Evolutionary conservation across 1,140 invertebrate species (phyloP), one percentile per base, ranked within the genome.

Genomic region (Brachionus manjavacas): DNA sequence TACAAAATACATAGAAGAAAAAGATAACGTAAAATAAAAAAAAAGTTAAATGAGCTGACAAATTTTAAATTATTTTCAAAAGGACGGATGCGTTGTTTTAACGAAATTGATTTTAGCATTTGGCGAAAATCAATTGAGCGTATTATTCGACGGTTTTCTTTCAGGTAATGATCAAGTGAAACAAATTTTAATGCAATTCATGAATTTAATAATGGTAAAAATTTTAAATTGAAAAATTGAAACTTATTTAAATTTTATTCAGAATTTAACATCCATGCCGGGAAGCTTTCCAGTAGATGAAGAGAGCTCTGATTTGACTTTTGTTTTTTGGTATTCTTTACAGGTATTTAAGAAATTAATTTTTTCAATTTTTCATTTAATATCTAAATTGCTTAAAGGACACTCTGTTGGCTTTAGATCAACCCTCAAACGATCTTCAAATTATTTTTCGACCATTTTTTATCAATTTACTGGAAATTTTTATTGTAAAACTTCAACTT

Each of bases 201-300:
- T 81, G 25, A 60, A 81, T 41, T 35, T 81, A 60, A 81, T 81
- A 3, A 81, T 81, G 79, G 76, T 80, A 80, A 64, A 16, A 35
- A 31, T 35, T 8, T n/a, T 9, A 25, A 35, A 35, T 64, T 16
- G 12, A 35, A 31, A 43, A 35, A 52, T 64, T 55, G 23, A 31
- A 20, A n/a, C 0, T 14, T 46, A 55, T 25, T 80, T 14, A 52
- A n/a, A 35, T n/a, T 60, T 80, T 41, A n/a, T 28, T 55, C 41
- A 80, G 76, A 81, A 46, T 68, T 68, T 81, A 68, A 64, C 79
- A 64, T 81, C 79, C 0, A 81, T 81, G 79, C 79, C 79, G n/a
- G 79, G 79, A 6, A 60, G 35, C 16, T 81, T 81, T 64, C 79
- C 79, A 28, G 79, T 81, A 0, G 79, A 81, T 25, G 79, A 81